A percentile compares a stretch with the other conserved stretches of the same genome.
These are phyloP conservation scores for Crenuchus spilurus DNA, from an alignment of 2,797 vertebrate genomes.

Conservation along the genomic window DNA sequence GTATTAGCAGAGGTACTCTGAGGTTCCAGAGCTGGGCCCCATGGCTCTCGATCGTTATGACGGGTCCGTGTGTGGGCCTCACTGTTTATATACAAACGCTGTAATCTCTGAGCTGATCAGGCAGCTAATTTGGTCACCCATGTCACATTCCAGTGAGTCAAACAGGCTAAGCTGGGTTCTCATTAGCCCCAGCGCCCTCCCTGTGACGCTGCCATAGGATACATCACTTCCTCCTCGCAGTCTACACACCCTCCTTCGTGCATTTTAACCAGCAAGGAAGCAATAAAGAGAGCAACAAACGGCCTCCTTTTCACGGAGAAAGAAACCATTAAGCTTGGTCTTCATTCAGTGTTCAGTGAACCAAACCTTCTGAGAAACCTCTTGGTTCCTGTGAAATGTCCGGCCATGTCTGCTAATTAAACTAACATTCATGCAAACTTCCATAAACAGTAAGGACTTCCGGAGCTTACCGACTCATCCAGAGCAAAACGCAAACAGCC, in stretches of 20 bases:
- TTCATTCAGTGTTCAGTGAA: neutral
- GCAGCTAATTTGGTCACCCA: slow-evolving; percentile 67
- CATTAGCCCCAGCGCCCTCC: slow-evolving; percentile 22
- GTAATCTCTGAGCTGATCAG: slow-evolving; percentile 69
- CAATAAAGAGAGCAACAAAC: slow-evolving; percentile 16
- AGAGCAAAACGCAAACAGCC: slow-evolving; percentile 83
- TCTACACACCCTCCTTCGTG: neutral
- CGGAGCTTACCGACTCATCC: slow-evolving; percentile 77
- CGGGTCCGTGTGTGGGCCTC: slow-evolving; percentile 57
- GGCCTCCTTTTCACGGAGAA: neutral
- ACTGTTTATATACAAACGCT: slow-evolving; percentile 70
- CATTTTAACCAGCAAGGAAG: slow-evolving; percentile 28
- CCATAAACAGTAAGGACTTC: neutral
- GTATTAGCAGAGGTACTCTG: neutral
- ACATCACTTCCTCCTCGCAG: slow-evolving; percentile 3
- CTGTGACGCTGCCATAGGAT: slow-evolving; percentile 8
- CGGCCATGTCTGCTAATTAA: neutral
- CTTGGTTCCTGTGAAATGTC: neutral
- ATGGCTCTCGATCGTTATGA: slow-evolving; percentile 34
- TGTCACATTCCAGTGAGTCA: slow-evolving; percentile 67
- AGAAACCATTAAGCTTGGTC: neutral
- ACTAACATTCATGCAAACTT: neutral
- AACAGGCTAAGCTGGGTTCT: slow-evolving; percentile 49
- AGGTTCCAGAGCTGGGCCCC: neutral
- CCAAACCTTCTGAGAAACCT: neutral